Conservation (phyloP, 2,797 vertebrate species). For the Microchirus variegatus region DNA sequence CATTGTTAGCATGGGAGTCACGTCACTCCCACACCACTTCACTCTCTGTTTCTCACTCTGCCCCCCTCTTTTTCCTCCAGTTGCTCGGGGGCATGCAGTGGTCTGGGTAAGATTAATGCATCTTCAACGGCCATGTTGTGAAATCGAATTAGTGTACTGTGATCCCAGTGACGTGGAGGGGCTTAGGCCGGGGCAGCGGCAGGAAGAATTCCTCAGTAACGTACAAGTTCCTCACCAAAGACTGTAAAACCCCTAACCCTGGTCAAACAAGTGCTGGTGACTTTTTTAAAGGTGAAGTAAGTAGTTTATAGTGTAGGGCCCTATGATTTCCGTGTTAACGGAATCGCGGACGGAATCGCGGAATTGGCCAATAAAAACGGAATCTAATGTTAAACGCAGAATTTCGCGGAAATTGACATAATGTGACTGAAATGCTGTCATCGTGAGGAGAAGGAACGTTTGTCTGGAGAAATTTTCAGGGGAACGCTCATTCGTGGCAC, state of each 20-base stretch:
- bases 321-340: too few species aligned
- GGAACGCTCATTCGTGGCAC: too few species aligned
- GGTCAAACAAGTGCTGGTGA: slow-evolving; percentile 37
- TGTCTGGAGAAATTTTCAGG: too few species aligned
- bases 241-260: slow-evolving; percentile 38
- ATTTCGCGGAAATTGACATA: too few species aligned
- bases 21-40: slow-evolving; percentile 61
- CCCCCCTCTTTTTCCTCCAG: slow-evolving; percentile 69
- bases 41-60: slow-evolving; percentile 65
- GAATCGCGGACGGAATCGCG: too few species aligned
- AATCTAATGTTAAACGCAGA: too few species aligned
- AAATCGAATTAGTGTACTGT: slow-evolving; percentile 86
- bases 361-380: too few species aligned
- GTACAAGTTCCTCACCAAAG: slow-evolving; percentile 34
- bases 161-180: slow-evolving; percentile 70
- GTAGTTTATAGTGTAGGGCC: too few species aligned
- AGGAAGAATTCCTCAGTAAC: slow-evolving; percentile 66
- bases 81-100: slow-evolving; percentile 78
- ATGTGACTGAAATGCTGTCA: too few species aligned
- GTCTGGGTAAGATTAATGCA: slow-evolving; percentile 85
- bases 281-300: too few species aligned
- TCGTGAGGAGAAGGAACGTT: too few species aligned
- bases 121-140: slow-evolving; percentile 80
- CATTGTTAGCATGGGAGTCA: slow-evolving; percentile 79
- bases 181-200: slow-evolving; percentile 52